Evolutionary conservation across 92 coral and sea anemone genomes (phyloP), one percentile per base, ranked within the genome.

Genomic region (Paragorgia papillata): DNA sequence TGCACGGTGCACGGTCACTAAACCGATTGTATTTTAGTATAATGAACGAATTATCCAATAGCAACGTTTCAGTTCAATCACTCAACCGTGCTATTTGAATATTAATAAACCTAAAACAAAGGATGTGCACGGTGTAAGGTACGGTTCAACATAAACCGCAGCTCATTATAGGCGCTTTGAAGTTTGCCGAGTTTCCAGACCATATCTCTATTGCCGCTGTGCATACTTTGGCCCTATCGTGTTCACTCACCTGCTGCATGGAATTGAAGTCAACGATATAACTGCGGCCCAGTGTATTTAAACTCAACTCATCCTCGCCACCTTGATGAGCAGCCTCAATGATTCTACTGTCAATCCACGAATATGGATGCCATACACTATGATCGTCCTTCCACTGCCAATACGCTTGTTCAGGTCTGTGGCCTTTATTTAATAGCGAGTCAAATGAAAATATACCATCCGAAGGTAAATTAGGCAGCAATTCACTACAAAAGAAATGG

Each of bases 331-430:
- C 99, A 49, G 99, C 97, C 63, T 95, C 97, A 26, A 95, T 95
- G 67, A 95, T 95, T 70, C 92, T 87, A 84, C 99, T 84, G 87
- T 95, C 99, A 51, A 95, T 95, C 99, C 99, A 95, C 1, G 99
- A 91, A 68, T 95, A 95, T 10, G 94, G 87, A 82, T 95, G 99
- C 99, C 99, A 95, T 59, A 90, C 88, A 19, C 97, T 90, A 18
- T 96, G 66, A 75, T 95, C 99, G 83, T 95, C 99, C 61, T 93
- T 83, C 99, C 99, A 95, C 69, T 95, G 99, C 99, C 99, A 95
- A 67, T 89, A 84, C 34, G 92, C 99, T 65, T 95, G 99, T 57
- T 91, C 99, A 19, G 92, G 51, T 74, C 85, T 89, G 25, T 85
- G 90, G 68, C 83, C 96, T 19, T 85, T 87, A 74, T 89, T 95